A percentile compares a stretch with the other conserved stretches of the same genome.
phyloP scores from a whole-genome alignment of 2,113 vertebrate species.

The Sinocyclocheilus maitianheensis region DNA sequence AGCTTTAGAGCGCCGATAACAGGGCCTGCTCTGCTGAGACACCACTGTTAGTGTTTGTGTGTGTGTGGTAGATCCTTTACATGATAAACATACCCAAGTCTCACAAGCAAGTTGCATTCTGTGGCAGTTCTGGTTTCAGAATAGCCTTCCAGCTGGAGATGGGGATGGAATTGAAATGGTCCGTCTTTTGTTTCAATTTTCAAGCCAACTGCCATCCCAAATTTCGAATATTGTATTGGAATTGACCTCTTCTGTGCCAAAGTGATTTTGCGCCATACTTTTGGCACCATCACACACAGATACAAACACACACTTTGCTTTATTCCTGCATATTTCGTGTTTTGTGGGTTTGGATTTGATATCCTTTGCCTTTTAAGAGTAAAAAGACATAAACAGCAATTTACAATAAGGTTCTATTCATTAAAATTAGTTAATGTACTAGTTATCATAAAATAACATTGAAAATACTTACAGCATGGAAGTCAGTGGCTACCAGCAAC shows the following conservation, averaged over 20 bases:
- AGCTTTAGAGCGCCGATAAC: constrained; percentile 41
- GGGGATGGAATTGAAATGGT: constrained; percentile 33
- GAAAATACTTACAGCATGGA: no score
- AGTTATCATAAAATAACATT: background rate
- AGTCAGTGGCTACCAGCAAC: no score
- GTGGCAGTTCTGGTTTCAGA: constrained; percentile 20
- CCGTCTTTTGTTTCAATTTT: constrained; percentile 45
- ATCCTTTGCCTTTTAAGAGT: background rate
- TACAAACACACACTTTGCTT: background rate
- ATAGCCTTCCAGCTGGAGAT: constrained; percentile 41
- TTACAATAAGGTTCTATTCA: background rate
- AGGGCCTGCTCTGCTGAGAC: constrained; percentile 26
- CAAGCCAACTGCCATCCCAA: constrained; percentile 4
- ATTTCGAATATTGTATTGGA: constrained; percentile 33
- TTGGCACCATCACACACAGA: background rate
- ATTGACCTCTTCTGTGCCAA: constrained; percentile 28
- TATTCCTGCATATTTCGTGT: background rate
- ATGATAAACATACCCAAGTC: constrained; percentile 40
- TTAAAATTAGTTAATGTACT: background rate
- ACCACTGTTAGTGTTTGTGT: constrained; percentile 22
- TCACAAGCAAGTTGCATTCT: constrained; percentile 5
- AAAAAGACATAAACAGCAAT: background rate
- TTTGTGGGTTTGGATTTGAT: background rate
- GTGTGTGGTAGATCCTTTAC: constrained; percentile 12
- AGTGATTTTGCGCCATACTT: constrained; percentile 23